These are phyloP conservation scores for Hippasteria phrygiana DNA, from an alignment of 53 echinoderm and acorn worm genomes.

Conservation along the genomic window DNA sequence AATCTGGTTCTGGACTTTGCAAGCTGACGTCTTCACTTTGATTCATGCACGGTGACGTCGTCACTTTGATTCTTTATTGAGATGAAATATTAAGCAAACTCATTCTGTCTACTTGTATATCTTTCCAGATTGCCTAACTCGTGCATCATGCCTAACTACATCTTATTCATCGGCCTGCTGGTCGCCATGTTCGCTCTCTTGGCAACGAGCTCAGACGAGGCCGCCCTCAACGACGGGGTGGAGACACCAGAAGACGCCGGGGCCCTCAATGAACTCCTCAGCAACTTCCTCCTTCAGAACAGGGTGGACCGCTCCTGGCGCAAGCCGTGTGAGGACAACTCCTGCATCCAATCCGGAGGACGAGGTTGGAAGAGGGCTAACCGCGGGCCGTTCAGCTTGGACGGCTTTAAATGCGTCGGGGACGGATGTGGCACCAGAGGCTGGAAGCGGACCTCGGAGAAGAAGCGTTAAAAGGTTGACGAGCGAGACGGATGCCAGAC, in stretches of 20 bases:
- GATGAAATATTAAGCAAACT: no score
- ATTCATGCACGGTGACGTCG: no score
- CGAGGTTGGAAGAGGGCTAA: slow-evolving; percentile 63
- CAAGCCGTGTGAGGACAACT: slow-evolving; percentile 47
- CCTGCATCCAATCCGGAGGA: slow-evolving; percentile 50
- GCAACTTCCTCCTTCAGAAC: neutral
- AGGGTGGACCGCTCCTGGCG: slow-evolving; percentile 53
- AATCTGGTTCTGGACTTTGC: no score
- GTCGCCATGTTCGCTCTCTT: slow-evolving; percentile 54
- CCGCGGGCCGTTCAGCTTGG: slow-evolving; percentile 47
- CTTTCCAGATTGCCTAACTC: neutral
- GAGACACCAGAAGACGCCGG: slow-evolving; percentile 10
- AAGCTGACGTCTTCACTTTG: no score
- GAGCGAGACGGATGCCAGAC: slow-evolving; percentile 24
- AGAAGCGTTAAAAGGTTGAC: slow-evolving; percentile 33
- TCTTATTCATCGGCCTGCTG: slow-evolving; percentile 36
- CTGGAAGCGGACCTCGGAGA: slow-evolving; percentile 56
- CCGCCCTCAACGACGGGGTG: slow-evolving; percentile 30
- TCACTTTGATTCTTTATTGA: no score
- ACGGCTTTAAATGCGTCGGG: slow-evolving; percentile 38
- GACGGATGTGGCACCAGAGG: slow-evolving; percentile 24
- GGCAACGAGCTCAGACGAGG: slow-evolving; percentile 35
- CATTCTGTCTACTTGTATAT: neutral
- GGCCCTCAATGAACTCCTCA: slow-evolving; percentile 35
- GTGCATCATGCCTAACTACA: slow-evolving; percentile 45